Base-by-base conservation (phyloP, 2,888 invertebrate genomes). In the Oxystoma pomonae region DNA sequence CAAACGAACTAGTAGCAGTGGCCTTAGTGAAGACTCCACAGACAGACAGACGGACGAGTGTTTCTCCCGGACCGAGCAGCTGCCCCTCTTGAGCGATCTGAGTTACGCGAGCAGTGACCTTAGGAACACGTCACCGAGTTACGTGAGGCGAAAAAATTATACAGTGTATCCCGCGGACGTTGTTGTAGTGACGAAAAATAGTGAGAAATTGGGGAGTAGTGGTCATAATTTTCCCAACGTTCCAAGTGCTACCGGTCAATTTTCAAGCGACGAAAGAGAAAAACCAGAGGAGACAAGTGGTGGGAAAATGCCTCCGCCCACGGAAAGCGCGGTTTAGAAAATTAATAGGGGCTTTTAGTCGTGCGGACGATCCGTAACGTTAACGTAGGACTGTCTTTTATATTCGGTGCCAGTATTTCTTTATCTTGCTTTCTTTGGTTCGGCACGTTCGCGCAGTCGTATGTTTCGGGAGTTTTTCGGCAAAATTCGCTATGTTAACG, bases 121-220 rank as follows among this genome's bases (percentile, higher is more conserved):
- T 7, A 71, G 76, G 67, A 76, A 75, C 61, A 68, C 72, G 16
- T 79, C 85, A 53, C 85, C 86, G 55, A 83, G 83, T 74, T 84
- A 83, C 72, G 84, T 86, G 1, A 83, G 85, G 67, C 81, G 87
- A 67, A 86, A 87, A 73, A 86, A 86, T 72, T 12, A 35, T 12
- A 84, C 84, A 73, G 84, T 87, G 56, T 87, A 87, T 78, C 87
- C 87, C 60, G 81, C 84, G 63, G 82, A 82, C 63, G 69, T 77
- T 64, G 80, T 74, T 17, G 73, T 77, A 55, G 69, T 83, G 68
- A 65, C 61, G 55, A 65, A 67, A 57, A 67, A 67, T 18, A 70
- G 35, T 35, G 35, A 12, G 3, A 12, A 12, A 7, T 7, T 7
- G 3, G 35, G 35, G 3, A 35, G 35, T 35, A n/a, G n/a, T n/a